Percentiles rank a stretch among this genome's conserved stretches.
Conservation (phyloP, 2,888 invertebrate genomes). For the Acronicta psi region DNA sequence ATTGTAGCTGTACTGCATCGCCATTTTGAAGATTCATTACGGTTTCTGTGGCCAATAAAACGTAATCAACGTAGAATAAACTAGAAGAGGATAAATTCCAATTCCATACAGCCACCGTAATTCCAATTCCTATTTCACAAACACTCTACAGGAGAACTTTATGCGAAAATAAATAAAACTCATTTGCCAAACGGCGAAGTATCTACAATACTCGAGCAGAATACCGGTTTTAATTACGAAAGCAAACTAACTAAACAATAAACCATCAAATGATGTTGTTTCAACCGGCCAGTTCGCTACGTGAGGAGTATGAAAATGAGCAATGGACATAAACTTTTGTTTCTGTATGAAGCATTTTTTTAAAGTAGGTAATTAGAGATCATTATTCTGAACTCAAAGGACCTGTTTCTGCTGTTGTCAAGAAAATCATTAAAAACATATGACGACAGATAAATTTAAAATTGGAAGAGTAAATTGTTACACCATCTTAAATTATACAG, state of each 20-base stretch:
- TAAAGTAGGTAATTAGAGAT: conserved; percentile 22
- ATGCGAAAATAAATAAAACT: conserved; percentile 35
- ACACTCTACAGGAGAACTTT: conserved; percentile 11
- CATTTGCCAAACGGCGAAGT: conserved; percentile 31
- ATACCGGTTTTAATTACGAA: conserved; percentile 54
- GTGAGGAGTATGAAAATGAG: conserved; percentile 55
- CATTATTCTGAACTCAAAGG: conserved; percentile 18
- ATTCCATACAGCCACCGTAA: conserved; percentile 9
- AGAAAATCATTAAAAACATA: too few relatives aligned
- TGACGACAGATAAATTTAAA: too few relatives aligned
- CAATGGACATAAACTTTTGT: conserved; percentile 45
- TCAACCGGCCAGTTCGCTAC: conserved; percentile 49
- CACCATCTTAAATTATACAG: too few relatives aligned
- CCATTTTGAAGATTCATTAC: not conserved
- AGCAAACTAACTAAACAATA: conserved; percentile 57
- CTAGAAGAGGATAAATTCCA: not conserved
- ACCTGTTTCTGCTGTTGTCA: not conserved
- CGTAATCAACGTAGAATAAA: not conserved
- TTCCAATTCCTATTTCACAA: conserved; percentile 14
- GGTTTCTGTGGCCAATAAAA: not conserved
- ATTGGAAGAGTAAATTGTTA: too few relatives aligned
- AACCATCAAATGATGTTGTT: conserved; percentile 56
- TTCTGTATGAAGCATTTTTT: conserved; percentile 25
- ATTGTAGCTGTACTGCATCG: too few relatives aligned
- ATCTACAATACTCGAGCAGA: conserved; percentile 15